These are phyloP conservation scores for Listrodromus nycthemerus DNA, from an alignment of 2,888 invertebrate species.

Conservation along the genomic window DNA sequence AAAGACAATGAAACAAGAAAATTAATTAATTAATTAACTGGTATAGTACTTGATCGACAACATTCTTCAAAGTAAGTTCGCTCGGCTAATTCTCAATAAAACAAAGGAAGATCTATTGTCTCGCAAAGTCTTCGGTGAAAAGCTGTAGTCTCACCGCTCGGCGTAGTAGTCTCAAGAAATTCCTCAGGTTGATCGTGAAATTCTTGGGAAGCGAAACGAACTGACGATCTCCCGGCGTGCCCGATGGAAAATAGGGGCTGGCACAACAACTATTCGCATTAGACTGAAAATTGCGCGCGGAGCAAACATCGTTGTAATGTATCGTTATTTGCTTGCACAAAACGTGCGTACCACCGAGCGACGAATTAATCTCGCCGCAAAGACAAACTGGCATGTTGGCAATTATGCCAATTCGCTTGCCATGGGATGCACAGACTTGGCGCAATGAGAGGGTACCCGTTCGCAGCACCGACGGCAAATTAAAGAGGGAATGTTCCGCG, in stretches of 20 bases:
- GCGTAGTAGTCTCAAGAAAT: neutral
- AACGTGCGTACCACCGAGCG: constrained; percentile 26
- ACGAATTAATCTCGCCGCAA: constrained; percentile 62
- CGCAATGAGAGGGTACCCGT: neutral
- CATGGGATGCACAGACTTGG: constrained; percentile 13
- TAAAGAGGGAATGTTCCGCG: constrained; percentile 41
- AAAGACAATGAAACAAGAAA: neutral
- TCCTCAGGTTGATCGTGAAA: constrained; percentile 22
- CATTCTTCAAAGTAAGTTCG: neutral
- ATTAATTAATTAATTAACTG: constrained; percentile 40
- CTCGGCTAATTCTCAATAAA: constrained; percentile 13
- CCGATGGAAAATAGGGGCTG: neutral
- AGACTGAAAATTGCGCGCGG: neutral
- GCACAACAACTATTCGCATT: constrained; percentile 7
- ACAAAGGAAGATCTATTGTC: constrained; percentile 4
- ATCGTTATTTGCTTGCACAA: neutral
- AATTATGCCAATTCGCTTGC: constrained; percentile 69
- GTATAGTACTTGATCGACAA: constrained; percentile 38
- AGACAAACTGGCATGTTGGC: constrained; percentile 65
- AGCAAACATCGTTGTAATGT: neutral
- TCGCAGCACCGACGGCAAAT: constrained; percentile 37
- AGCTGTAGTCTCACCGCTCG: neutral
- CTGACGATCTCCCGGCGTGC: constrained; percentile 19
- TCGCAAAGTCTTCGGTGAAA: neutral
- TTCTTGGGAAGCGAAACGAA: constrained; percentile 25